Evolutionary conservation across 2,113 vertebrate genomes (phyloP), one percentile per base, ranked within the genome.

Genomic region (Syngnathoides biaculeatus): DNA sequence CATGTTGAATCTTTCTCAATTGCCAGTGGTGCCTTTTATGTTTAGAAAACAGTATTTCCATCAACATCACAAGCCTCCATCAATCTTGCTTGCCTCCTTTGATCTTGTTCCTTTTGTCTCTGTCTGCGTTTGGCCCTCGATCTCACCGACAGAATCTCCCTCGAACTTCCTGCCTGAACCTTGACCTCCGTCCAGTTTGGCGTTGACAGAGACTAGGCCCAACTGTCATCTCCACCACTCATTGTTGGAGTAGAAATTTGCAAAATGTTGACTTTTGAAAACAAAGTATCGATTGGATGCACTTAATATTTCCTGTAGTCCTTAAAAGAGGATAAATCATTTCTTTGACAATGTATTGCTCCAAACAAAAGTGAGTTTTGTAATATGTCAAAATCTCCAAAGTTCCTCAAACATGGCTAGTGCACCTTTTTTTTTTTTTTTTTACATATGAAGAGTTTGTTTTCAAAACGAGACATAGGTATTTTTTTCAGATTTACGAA

Each of bases 151-250:
- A 86, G 78, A 71, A 79, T 85, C 79, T 75, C 78, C 84, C 79
- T 58, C 5, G 79, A 68, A 81, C 84, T 79, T 86, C 73, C 84
- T 68, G 81, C 38, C 60, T 83, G 81, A 86, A 68, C 86, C 56
- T 65, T 84, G 88, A 84, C 84, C 86, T 77, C 55, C 1, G n/a
- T 64, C 64, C 67, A 66, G 71, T 82, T 77, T 50, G 78, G 35
- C 7, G 80, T 76, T 86, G 88, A 90, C 73, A 82, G 84, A 78
- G 75, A 65, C 78, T 84, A 85, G 84, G 63, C 75, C 52, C 40
- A 8, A 30, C 78, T 81, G 85, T 86, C 86, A 71, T 83, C 80
- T 67, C 75, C 80, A 22, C 73, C 78, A 71, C 30, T 78, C 65
- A 27, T 61, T 50, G 15, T 74, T 74, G 4, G 15, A 30, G 50